phyloP scores from a whole-genome alignment of 1,140 invertebrate genomes.

The Nephotettix cincticeps region DNA sequence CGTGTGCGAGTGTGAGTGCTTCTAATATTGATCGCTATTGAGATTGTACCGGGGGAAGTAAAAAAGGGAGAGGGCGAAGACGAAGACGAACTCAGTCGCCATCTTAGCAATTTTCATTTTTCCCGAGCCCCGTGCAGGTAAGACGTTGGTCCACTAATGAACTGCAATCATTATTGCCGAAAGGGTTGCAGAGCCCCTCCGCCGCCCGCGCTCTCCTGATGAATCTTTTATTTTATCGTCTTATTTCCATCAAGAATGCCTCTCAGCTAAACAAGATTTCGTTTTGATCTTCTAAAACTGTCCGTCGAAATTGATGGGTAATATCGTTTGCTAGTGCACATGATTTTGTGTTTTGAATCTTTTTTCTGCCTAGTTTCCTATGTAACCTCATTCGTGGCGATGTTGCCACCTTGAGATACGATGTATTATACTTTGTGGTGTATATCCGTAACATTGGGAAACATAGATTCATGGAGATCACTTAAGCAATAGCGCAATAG shows the following conservation, averaged over 20 bases:
- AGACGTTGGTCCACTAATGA: neutral
- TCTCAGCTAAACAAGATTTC: no score
- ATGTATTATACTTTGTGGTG: no score
- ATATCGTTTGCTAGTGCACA: no score
- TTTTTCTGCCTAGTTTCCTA: no score
- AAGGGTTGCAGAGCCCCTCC: neutral
- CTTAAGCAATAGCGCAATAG: no score
- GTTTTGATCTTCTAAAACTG: no score
- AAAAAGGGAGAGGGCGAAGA: constrained; percentile 13
- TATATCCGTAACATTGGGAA: no score
- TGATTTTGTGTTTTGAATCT: no score
- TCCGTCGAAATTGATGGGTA: no score
- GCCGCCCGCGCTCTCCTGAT: neutral
- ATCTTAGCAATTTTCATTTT: constrained; percentile 23
- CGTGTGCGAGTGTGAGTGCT: constrained; percentile 8
- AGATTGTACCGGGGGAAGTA: constrained; percentile 16
- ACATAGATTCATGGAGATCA: no score
- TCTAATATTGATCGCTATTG: constrained; percentile 29
- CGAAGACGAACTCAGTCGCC: neutral
- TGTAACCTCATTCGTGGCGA: no score
- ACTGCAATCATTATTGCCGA: constrained; percentile 19
- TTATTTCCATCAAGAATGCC: constrained; percentile 15
- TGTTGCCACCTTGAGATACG: no score
- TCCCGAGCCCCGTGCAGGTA: neutral
- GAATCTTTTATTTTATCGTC: constrained; percentile 20